phyloP scores from a whole-genome alignment of 2,888 invertebrate genomes.

The Drosophila recens region DNA sequence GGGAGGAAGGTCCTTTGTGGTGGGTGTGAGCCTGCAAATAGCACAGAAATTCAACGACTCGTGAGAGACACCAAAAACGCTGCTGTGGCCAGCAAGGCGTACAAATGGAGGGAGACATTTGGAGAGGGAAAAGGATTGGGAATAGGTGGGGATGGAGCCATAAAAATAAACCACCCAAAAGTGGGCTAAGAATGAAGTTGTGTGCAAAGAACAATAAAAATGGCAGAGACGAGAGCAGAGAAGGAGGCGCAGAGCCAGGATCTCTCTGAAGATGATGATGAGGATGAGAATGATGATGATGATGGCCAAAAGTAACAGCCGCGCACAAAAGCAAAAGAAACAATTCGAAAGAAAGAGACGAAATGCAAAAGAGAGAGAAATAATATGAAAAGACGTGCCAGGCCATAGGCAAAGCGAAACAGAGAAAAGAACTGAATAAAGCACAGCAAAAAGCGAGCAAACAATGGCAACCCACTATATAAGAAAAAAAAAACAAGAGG shows the following conservation, averaged over 20 bases:
- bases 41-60: constrained; percentile 72
- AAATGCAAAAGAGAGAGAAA: constrained; percentile 34
- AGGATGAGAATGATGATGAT: constrained; percentile 13
- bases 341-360: constrained; percentile 32
- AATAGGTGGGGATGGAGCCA: constrained; percentile 64
- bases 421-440: constrained; percentile 33
- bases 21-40: constrained; percentile 75
- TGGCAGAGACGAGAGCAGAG: constrained; percentile 43
- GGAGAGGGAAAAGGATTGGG: not conserved
- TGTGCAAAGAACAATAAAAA: constrained; percentile 81
- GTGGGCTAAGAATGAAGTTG: constrained; percentile 79
- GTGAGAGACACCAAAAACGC: constrained; percentile 52
- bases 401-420: constrained; percentile 20
- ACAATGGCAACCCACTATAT: constrained; percentile 45
- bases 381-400: constrained; percentile 69
- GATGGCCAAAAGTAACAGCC: constrained; percentile 69
- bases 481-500: not conserved
- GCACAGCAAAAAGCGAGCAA: constrained; percentile 21
- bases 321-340: constrained; percentile 24
- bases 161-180: constrained; percentile 81
- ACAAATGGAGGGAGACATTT: not conserved
- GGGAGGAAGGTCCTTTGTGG: constrained; percentile 23
- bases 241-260: not conserved
- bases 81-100: constrained; percentile 11
- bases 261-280: constrained; percentile 12